A percentile compares a stretch with the other conserved stretches of the same genome.
These are phyloP conservation scores for Coluber constrictor DNA, from an alignment of 2,797 vertebrate genomes.

Conservation along the genomic window DNA sequence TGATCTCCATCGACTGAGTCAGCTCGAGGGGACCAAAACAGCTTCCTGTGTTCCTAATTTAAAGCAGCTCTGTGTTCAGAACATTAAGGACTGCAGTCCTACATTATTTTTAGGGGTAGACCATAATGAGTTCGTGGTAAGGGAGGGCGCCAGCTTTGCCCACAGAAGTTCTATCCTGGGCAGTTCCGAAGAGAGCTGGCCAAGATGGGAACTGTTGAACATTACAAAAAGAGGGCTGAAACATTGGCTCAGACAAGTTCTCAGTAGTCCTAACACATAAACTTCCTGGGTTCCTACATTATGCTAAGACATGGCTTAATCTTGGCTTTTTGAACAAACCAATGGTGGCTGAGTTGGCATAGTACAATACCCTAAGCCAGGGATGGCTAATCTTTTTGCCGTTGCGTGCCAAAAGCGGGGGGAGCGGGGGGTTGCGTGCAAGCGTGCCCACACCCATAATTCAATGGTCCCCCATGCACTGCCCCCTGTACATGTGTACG, in stretches of 20 bases:
- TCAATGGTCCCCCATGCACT: too few relatives aligned
- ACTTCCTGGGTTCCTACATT: not conserved
- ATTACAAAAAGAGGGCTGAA: not conserved
- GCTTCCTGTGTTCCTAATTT: not conserved
- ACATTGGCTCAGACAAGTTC: not conserved
- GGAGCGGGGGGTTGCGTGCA: too few relatives aligned
- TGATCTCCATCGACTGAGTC: not conserved
- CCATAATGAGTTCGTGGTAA: not conserved
- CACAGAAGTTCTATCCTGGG: not conserved
- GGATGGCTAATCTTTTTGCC: too few relatives aligned
- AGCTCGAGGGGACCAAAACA: not conserved
- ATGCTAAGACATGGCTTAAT: not conserved
- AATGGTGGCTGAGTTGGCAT: not conserved
- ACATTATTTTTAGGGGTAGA: not conserved
- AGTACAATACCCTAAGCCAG: not conserved
- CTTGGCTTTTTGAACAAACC: not conserved
- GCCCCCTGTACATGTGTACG: too few relatives aligned
- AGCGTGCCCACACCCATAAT: too few relatives aligned
- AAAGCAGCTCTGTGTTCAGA: not conserved
- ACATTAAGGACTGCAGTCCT: not conserved
- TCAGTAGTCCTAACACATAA: not conserved
- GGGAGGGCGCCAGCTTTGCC: not conserved
- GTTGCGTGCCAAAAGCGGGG: too few relatives aligned
- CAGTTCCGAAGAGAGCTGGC: not conserved
- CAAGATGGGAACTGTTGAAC: not conserved